These are phyloP conservation scores for Phragmatobia fuliginosa DNA, from an alignment of 2,888 invertebrate genomes.

Conservation along the genomic window DNA sequence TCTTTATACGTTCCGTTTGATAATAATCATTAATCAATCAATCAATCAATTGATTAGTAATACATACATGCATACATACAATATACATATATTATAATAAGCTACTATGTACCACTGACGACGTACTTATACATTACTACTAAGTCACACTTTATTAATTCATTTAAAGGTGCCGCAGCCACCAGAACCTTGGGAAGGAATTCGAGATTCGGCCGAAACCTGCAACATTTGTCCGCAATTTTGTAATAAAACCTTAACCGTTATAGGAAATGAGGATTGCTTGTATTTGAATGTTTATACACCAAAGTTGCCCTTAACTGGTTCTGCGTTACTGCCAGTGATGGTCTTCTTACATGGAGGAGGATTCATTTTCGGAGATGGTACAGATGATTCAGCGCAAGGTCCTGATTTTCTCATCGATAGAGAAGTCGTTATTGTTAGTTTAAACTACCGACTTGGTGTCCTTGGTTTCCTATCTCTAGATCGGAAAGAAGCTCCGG, in stretches of 20 bases:
- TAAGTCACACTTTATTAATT: not conserved
- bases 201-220: constrained; percentile 88
- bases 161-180: constrained; percentile 71
- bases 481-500: constrained; percentile 76
- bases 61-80: too few species aligned
- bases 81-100: too few species aligned
- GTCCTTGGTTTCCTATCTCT: constrained; percentile 78
- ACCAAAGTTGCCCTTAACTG: constrained; percentile 72
- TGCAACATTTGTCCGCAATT: constrained; percentile 89
- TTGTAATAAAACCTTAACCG: constrained; percentile 80
- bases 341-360: constrained; percentile 83
- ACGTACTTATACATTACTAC: too few species aligned
- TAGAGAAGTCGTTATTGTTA: constrained; percentile 76
- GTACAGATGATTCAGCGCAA: constrained; percentile 71
- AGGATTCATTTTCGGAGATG: constrained; percentile 78
- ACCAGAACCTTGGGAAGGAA: constrained; percentile 85
- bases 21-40: too few species aligned
- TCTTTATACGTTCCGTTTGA: too few species aligned
- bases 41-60: too few species aligned
- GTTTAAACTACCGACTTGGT: constrained; percentile 79
- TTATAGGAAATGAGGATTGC: constrained; percentile 88
- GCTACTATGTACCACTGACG: too few species aligned
- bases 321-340: constrained; percentile 63
- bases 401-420: constrained; percentile 79
- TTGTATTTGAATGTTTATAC: constrained; percentile 90